Conservation (phyloP, 1,140 invertebrate genomes). For the Pseudomyrmex concolor region DNA sequence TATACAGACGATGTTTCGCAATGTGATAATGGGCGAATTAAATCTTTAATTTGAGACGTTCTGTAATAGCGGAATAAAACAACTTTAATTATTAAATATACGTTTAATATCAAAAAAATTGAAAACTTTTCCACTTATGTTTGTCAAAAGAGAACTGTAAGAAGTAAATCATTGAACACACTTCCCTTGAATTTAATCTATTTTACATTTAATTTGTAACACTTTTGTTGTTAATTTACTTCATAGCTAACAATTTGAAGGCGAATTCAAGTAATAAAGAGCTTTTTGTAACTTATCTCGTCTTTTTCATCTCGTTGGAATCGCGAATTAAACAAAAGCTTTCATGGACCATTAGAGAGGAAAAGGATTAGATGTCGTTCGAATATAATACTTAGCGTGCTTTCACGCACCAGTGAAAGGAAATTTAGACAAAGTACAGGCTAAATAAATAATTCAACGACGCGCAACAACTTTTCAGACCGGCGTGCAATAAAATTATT, state of each 20-base stretch:
- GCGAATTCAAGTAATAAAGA: neutral
- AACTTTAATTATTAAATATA: too few species aligned
- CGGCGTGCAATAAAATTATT: constrained; percentile 24
- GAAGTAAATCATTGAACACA: neutral
- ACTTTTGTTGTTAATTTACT: neutral
- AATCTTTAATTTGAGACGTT: constrained; percentile 1
- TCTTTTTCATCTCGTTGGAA: neutral
- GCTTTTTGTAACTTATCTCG: neutral
- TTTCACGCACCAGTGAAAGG: neutral
- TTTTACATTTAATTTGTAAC: neutral
- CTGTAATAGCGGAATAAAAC: too few species aligned
- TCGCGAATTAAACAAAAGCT: neutral
- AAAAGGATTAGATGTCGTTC: too few species aligned
- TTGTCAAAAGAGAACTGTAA: neutral
- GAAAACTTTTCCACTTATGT: neutral
- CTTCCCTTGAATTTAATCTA: neutral
- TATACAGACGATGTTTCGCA: neutral
- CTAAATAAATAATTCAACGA: constrained; percentile 34
- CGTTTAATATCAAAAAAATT: neutral
- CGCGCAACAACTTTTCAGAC: neutral
- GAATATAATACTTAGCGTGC: neutral
- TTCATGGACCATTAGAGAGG: neutral
- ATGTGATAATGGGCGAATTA: constrained; percentile 14
- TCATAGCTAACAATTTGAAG: neutral
- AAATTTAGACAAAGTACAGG: constrained; percentile 3